Evolutionary conservation across 1,140 invertebrate genomes (phyloP).

Genomic region (Anastrepha ludens): DNA sequence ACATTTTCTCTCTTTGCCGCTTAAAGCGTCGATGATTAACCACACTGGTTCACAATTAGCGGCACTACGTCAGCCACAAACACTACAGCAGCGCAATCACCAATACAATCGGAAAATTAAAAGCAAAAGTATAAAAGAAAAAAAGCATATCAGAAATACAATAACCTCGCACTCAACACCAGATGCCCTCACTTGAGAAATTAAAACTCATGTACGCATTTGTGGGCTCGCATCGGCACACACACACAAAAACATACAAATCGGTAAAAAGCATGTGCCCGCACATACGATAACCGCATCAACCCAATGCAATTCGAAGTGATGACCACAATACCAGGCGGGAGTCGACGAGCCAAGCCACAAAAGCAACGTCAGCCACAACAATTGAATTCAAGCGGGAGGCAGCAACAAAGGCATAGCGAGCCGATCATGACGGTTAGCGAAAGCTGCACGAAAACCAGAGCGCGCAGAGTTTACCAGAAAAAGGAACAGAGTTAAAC

Average conservation of each 20-base stretch:
- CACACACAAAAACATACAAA: background rate
- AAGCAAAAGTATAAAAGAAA: background rate
- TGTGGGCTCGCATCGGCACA: background rate
- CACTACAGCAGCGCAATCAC: background rate
- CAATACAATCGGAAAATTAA: conserved; percentile 11
- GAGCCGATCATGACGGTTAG: conserved; percentile 12
- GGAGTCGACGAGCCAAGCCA: background rate
- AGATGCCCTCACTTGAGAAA: conserved; percentile 29
- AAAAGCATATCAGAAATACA: background rate
- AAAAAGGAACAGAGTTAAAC: background rate
- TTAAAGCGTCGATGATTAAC: background rate
- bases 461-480: background rate
- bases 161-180: background rate
- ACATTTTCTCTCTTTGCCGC: background rate
- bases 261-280: background rate
- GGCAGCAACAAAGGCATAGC: background rate
- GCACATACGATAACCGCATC: conserved; percentile 7
- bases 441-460: background rate
- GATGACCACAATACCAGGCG: conserved; percentile 13
- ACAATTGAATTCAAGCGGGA: conserved; percentile 25
- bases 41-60: conserved; percentile 24
- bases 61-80: conserved; percentile 2
- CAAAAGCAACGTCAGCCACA: background rate
- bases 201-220: conserved; percentile 47
- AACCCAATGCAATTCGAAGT: conserved; percentile 36